Evolutionary conservation across 1,140 invertebrate genomes (phyloP), one percentile per base, ranked within the genome.

Genomic region (Philotrypesis tridentata): DNA sequence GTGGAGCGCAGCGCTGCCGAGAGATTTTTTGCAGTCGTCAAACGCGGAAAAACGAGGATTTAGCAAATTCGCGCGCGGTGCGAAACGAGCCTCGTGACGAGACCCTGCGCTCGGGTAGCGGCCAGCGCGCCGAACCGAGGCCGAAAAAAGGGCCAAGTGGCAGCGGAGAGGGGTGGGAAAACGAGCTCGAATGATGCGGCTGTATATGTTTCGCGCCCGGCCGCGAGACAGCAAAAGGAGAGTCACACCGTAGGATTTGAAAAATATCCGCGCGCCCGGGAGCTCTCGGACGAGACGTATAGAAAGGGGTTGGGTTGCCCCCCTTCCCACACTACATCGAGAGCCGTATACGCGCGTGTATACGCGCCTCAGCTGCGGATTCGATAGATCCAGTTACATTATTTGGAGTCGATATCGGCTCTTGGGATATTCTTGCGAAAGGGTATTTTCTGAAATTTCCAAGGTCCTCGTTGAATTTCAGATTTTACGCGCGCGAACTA

Each of bases 41-140:
- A 67, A 77, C 17, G n/a, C n/a, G 25, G 61, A 65, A 37, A 77
- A 67, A 67, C 61, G 33, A 67, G 61, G 65, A 77, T 77, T 65
- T 75, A 61, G 31, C 31, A 67, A 77, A 65, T 77, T 67, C 74
- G n/a, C 61, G 23, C 29, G 60, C 17, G 17, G 21, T 55, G 48
- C n/a, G 60, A 63, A 75, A 40, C 9, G 60, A 63, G 55, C 31
- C n/a, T 61, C 21, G 29, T 33, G 48, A 25, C 31, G 55, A 63
- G 48, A 55, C 48, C 7, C n/a, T n/a, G n/a, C n/a, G 33, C 33
- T 37, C n/a, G n/a, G n/a, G n/a, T n/a, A n/a, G 48, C 5, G 2
- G 48, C 14, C 4, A 12, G 48, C 17, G 48, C 2, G 21, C 17
- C 6, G 17, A 7, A 5, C 6, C 17, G 27, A 73, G 40, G 29